Base-by-base conservation (phyloP, 2,888 invertebrate genomes). In the Morpho achilles region DNA sequence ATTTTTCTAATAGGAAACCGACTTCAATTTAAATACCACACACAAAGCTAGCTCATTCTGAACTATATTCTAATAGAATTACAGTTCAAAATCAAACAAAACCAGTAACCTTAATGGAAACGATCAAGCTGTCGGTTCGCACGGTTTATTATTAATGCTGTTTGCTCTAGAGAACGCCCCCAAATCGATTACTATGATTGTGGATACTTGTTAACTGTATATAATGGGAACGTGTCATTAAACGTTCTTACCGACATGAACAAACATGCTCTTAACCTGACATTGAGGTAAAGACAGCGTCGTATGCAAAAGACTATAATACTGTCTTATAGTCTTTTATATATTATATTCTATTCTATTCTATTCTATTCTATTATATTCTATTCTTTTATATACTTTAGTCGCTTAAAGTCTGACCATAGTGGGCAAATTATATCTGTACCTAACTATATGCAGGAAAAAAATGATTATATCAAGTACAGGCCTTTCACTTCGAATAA, bases 141-240 rank as follows among this genome's bases (percentile, higher is more conserved):
- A 69, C 68, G 61, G 59, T 70, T 60, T 54, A 68, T 73, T 66
- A 79, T 79, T 71, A 69, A 76, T 65, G 55, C 58, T 77, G 73
- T 79, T 79, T 78, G 70, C 72, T 62, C 63, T 61, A 62, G 69
- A 62, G 67, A 63, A 68, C 58, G 61, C 60, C 63, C 68, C 61
- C 63, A 64, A 72, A 77, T 77, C 73, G 77, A 69, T 76, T 71
- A 71, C 47, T 61, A 60, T 64, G 58, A 63, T 62, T 67, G 59
- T 61, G 47, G 55, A 39, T 48, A 41, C 42, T n/a, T 48, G 46
- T 56, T 57, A 53, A 56, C 60, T 57, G 57, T 60, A 50, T 53
- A 58, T 8, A 7, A 43, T 48, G 50, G 63, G 60, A 58, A 22
- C 51, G 48, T 40, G 48, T 51, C 56, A 51, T 59, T 57, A 62